Evolutionary conservation across 2,797 vertebrate genomes (phyloP).

Genomic region (Alauda arvensis): DNA sequence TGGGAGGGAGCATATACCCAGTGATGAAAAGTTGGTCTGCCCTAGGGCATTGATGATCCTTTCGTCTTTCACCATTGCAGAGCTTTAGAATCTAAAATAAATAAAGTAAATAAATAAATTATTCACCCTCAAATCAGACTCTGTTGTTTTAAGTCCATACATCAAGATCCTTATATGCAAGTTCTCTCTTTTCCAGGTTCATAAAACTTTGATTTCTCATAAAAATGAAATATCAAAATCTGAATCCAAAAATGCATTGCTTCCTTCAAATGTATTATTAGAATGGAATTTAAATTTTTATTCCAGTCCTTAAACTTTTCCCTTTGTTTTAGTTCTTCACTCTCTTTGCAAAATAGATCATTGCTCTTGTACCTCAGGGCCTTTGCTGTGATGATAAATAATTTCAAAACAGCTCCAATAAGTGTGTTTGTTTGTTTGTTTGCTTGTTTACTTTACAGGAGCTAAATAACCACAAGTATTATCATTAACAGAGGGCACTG

Average conservation of each 20-base stretch:
- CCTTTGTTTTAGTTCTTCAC: neutral
- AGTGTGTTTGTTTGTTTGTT: neutral
- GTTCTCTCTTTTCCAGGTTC: neutral
- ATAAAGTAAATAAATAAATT: neutral
- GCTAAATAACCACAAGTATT: neutral
- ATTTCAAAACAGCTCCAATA: neutral
- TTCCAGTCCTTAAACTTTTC: neutral
- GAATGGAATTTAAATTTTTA: neutral
- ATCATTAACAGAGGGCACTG: neutral
- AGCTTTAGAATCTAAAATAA: neutral
- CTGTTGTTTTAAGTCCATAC: neutral
- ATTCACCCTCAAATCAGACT: neutral
- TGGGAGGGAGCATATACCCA: neutral
- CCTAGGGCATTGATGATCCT: neutral
- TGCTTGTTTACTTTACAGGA: neutral
- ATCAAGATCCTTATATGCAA: neutral
- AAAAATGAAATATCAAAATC: neutral
- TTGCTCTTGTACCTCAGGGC: neutral
- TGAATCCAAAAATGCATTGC: neutral
- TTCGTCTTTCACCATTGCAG: neutral
- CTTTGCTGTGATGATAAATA: neutral
- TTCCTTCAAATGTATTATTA: neutral
- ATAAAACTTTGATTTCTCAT: slow-evolving; percentile 1
- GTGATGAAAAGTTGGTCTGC: neutral
- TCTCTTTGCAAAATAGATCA: neutral